phyloP scores from a whole-genome alignment of 2,888 invertebrate genomes.

The Nomada goodeniana region DNA sequence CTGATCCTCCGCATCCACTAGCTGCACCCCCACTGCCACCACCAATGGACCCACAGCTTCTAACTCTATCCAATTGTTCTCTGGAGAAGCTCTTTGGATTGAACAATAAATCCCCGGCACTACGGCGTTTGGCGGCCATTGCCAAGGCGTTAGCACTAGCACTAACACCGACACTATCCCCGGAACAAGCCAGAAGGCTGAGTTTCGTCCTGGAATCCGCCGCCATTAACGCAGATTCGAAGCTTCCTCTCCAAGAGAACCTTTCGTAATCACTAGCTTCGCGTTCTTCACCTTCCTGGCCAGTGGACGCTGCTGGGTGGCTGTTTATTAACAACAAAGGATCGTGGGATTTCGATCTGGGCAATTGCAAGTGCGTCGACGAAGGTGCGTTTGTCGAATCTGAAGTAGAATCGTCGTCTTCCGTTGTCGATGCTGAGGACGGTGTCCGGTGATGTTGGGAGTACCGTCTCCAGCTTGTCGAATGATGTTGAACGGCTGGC shows the following conservation, averaged over 20 bases:
- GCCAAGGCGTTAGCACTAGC: constrained; percentile 88
- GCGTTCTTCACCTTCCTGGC: constrained; percentile 81
- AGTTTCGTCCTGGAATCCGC: constrained; percentile 93
- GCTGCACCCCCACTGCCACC: constrained; percentile 88
- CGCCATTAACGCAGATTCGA: constrained; percentile 95
- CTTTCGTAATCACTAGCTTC: constrained; percentile 95
- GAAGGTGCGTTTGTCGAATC: constrained; percentile 86
- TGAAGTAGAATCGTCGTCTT: constrained; percentile 90
- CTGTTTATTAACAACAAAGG: constrained; percentile 85
- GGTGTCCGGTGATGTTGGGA: constrained; percentile 87
- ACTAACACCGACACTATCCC: constrained; percentile 83
- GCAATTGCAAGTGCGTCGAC: constrained; percentile 85
- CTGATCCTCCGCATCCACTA: constrained; percentile 85
- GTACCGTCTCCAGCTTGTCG: constrained; percentile 87
- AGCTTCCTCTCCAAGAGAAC: constrained; percentile 96
- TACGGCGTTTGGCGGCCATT: constrained; percentile 91
- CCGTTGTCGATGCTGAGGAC: constrained; percentile 87
- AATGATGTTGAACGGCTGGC: constrained; percentile 82
- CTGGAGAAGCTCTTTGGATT: constrained; percentile 92
- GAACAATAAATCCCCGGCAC: constrained; percentile 93
- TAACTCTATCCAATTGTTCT: constrained; percentile 89
- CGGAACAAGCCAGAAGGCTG: constrained; percentile 87
- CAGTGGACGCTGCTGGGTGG: constrained; percentile 71
- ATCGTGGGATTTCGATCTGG: constrained; percentile 93
- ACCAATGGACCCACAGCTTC: constrained; percentile 94